A percentile compares a stretch with the other conserved stretches of the same genome.
These are phyloP conservation scores for Tetraodon nigroviridis DNA, from an alignment of 2,113 vertebrate genomes.

Conservation along the genomic window DNA sequence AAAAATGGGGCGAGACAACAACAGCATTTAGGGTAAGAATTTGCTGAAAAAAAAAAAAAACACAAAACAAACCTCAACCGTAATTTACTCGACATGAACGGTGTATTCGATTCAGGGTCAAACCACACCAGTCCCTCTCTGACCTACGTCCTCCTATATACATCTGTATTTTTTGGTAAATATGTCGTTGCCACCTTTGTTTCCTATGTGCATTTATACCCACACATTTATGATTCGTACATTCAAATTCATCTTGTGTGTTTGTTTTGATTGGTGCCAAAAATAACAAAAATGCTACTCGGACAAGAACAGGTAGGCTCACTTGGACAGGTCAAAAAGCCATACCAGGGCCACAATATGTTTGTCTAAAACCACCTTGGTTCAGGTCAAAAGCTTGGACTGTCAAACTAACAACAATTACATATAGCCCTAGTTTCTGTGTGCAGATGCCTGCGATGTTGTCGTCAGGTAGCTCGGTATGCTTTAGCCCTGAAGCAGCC, in stretches of 20 bases:
- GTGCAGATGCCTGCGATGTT: background rate
- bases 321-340: background rate
- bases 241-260: background rate
- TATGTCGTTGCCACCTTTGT: background rate
- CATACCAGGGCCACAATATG: too few species aligned
- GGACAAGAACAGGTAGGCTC: background rate
- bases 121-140: too few species aligned
- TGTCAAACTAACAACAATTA: background rate
- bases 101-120: too few species aligned
- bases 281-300: background rate
- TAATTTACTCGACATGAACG: too few species aligned
- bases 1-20: too few species aligned
- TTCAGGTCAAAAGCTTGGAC: too few species aligned
- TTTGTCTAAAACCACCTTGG: too few species aligned
- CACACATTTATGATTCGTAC: background rate
- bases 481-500: constrained; percentile 21
- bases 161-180: too few species aligned
- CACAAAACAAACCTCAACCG: too few species aligned
- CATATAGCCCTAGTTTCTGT: background rate
- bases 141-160: too few species aligned
- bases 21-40: too few species aligned
- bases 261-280: background rate
- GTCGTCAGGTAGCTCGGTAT: constrained; percentile 23
- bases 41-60: too few species aligned
- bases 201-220: background rate